Conservation (phyloP, 2,797 vertebrate genomes). For the Oreochromis mossambicus region DNA sequence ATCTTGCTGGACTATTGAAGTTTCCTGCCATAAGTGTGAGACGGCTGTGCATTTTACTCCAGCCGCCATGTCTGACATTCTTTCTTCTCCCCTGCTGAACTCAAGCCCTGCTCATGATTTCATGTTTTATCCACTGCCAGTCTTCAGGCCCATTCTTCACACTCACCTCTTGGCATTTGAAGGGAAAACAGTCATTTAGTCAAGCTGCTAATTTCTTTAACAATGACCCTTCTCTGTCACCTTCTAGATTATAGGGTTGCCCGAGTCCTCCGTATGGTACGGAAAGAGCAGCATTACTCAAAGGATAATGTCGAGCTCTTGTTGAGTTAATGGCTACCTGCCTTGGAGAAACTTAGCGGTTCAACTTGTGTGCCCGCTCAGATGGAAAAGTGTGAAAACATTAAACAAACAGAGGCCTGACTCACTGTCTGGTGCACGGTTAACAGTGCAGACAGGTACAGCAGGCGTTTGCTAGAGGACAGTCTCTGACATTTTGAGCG, state of each 20-base stretch:
- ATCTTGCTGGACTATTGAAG: background rate
- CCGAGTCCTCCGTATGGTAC: background rate
- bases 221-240: constrained; percentile 27
- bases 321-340: constrained; percentile 51
- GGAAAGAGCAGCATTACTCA: constrained; percentile 23
- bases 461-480: background rate
- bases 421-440: background rate
- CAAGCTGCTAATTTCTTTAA: constrained; percentile 33
- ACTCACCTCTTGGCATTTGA: constrained; percentile 16
- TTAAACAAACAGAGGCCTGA: background rate
- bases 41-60: background rate
- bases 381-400: background rate
- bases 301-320: constrained; percentile 15
- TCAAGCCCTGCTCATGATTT: background rate
- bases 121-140: background rate
- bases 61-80: background rate
- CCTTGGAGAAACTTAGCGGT: constrained; percentile 3
- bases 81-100: background rate
- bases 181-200: constrained; percentile 57
- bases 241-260: constrained; percentile 49
- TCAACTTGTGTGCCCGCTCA: background rate
- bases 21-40: background rate
- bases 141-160: background rate
- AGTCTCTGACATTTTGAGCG: constrained; percentile 36
- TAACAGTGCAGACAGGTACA: background rate